phyloP scores from a whole-genome alignment of 2,888 invertebrate genomes.

The Anaspis maculata region DNA sequence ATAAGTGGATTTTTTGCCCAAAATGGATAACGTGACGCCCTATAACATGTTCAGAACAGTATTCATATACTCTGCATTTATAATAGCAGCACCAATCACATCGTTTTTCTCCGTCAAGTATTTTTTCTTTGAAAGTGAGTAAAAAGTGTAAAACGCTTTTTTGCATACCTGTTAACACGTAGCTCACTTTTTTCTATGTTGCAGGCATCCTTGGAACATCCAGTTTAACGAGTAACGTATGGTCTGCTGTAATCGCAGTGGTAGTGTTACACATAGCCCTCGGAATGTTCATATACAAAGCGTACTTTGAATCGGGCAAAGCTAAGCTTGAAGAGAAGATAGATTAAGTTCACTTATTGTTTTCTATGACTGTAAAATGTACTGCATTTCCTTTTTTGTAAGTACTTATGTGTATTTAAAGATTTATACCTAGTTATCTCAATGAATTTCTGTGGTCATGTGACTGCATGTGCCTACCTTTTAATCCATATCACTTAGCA shows the following conservation, averaged over 20 bases:
- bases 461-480: too few relatives aligned
- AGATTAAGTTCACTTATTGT: conserved; percentile 28
- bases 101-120: conserved; percentile 66
- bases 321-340: conserved; percentile 32
- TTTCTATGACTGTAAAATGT: too few relatives aligned
- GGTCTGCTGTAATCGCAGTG: conserved; percentile 69
- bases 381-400: too few relatives aligned
- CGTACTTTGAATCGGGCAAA: conserved; percentile 54
- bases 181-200: too few relatives aligned
- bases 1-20: too few relatives aligned
- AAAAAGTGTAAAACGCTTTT: neutral
- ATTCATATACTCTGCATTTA: conserved; percentile 65
- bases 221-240: conserved; percentile 61
- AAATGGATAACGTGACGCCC: conserved; percentile 52
- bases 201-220: conserved; percentile 45
- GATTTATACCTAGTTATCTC: too few relatives aligned
- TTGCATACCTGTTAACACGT: conserved; percentile 1
- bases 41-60: conserved; percentile 67
- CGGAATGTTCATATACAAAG: conserved; percentile 69
- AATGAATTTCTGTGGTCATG: too few relatives aligned
- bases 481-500: too few relatives aligned
- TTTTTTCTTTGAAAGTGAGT: conserved; percentile 58
- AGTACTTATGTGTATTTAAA: too few relatives aligned
- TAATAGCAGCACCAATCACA: conserved; percentile 65
- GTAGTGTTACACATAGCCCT: conserved; percentile 67